phyloP scores from a whole-genome alignment of 2,797 vertebrate species.

The Anguilla obscura region DNA sequence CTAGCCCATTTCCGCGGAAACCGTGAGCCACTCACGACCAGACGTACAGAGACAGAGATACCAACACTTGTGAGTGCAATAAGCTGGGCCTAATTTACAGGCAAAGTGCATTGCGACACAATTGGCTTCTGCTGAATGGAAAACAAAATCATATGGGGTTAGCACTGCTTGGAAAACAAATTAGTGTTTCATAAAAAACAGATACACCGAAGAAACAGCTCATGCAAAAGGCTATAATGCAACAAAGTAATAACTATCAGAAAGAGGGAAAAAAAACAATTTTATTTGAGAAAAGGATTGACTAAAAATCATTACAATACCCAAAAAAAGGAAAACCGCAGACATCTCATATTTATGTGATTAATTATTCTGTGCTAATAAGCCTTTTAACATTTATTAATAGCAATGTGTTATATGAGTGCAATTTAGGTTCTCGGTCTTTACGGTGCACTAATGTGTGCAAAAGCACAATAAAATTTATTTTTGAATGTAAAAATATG shows the following conservation, averaged over 20 bases:
- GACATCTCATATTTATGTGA: slow-evolving; percentile 4
- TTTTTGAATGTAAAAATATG: neutral
- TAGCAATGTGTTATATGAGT: slow-evolving; percentile 5
- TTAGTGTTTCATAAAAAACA: slow-evolving; percentile 28
- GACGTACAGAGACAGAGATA: neutral
- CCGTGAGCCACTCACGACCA: neutral
- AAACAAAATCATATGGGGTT: slow-evolving; percentile 2
- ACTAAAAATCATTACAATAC: slow-evolving; percentile 2
- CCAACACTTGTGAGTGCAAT: neutral
- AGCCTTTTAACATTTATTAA: neutral
- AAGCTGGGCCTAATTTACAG: neutral
- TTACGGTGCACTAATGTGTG: neutral
- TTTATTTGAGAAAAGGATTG: neutral
- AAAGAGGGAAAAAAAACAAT: slow-evolving; percentile 13
- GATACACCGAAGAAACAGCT: slow-evolving; percentile 33
- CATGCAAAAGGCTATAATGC: slow-evolving; percentile 1
- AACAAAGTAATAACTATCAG: slow-evolving; percentile 30
- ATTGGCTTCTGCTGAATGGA: neutral
- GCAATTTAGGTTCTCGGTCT: neutral
- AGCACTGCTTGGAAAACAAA: slow-evolving; percentile 20
- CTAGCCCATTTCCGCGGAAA: neutral
- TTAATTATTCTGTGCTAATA: slow-evolving; percentile 18
- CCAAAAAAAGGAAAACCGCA: neutral
- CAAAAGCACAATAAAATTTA: slow-evolving; percentile 6
- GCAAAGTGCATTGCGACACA: neutral